These are phyloP conservation scores for Myotis myotis DNA, from an alignment of 2,797 vertebrate species.

Conservation along the genomic window DNA sequence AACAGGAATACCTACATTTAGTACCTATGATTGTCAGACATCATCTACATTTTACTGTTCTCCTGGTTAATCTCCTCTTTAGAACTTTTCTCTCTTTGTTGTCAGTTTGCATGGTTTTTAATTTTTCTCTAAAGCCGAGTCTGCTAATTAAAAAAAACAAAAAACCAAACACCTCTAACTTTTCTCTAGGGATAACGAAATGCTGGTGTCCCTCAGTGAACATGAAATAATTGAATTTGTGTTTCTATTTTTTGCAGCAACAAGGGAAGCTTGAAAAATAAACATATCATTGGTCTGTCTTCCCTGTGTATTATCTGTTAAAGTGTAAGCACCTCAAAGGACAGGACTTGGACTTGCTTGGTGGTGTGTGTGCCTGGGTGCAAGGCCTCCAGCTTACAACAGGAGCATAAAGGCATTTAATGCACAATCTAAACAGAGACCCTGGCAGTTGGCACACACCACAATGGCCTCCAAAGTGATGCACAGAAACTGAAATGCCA, in stretches of 20 bases:
- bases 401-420: background rate
- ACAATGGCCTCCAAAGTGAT: background rate
- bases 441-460: background rate
- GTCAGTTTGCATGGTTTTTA: background rate
- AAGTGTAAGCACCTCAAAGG: background rate
- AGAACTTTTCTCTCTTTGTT: background rate
- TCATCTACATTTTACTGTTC: background rate
- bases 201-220: background rate
- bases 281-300: background rate
- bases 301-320: background rate
- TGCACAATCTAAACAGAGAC: background rate
- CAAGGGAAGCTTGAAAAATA: background rate
- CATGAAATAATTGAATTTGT: background rate
- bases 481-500: background rate
- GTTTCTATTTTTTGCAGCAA: background rate
- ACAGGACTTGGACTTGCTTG: background rate
- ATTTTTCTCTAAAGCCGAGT: background rate
- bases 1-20: background rate
- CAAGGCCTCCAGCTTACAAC: background rate
- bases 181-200: slow-evolving; percentile 1
- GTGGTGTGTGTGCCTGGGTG: background rate
- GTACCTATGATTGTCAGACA: background rate
- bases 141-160: background rate
- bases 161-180: background rate
- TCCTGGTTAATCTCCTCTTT: background rate